Evolutionary conservation across 1,140 invertebrate species (phyloP).

Genomic region (Musca vetustissima): DNA sequence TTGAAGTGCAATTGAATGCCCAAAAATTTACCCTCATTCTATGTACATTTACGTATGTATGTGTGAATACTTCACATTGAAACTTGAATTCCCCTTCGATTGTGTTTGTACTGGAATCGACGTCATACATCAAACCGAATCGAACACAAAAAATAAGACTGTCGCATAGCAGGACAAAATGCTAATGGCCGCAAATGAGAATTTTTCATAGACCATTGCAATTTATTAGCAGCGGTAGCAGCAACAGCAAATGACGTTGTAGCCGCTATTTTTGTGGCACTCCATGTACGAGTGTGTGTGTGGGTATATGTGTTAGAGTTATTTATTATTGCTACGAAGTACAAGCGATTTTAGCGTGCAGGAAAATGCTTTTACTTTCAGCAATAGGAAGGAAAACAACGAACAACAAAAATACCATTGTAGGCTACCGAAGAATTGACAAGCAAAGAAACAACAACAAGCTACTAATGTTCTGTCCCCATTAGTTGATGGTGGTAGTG

Average conservation of each 20-base stretch:
- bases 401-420: not conserved
- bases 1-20: too few species aligned
- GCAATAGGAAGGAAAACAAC: not conserved
- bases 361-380: conserved; percentile 20
- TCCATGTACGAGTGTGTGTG: not conserved
- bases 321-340: too few species aligned
- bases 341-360: conserved; percentile 3
- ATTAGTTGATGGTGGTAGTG: not conserved
- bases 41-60: too few species aligned
- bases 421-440: not conserved
- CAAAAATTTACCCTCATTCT: too few species aligned
- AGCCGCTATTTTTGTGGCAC: too few species aligned
- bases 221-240: too few species aligned
- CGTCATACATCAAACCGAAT: too few species aligned
- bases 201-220: not conserved
- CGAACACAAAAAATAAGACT: not conserved
- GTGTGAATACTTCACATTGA: too few species aligned
- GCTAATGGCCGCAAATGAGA: not conserved
- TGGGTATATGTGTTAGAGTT: not conserved
- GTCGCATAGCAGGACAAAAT: not conserved
- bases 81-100: too few species aligned
- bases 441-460: not conserved
- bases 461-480: not conserved
- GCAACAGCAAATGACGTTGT: too few species aligned
- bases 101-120: too few species aligned